Evolutionary conservation across 2,888 invertebrate genomes (phyloP), one percentile per base, ranked within the genome.

Genomic region (Drosophila formosana): DNA sequence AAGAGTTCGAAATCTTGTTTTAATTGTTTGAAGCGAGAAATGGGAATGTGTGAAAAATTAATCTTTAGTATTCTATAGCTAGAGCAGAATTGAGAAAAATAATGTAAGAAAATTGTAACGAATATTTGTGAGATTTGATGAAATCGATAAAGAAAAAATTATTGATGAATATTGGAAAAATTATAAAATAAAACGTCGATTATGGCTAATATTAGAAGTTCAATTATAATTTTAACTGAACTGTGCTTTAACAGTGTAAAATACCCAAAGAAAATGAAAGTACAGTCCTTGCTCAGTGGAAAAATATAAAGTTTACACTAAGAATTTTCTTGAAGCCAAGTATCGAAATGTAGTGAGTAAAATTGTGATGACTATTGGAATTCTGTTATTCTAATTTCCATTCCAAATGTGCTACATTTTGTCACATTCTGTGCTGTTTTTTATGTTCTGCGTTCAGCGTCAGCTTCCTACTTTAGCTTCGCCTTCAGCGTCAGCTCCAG

Each of bases 401-500:
- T 28, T 18, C 1, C n/a, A 18, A 55, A 55, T 55, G 39, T 75
- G 39, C 50, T 53, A 66, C 37, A 73, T 67, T 67, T 74, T 74
- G 52, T 23, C 52, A 49, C 49, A 78, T 78, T 67, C 73, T 63
- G 49, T 47, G 9, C 34, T 39, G 46, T 37, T 78, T 72, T 58
- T 53, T 32, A 53, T 55, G 41, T 60, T 4, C 13, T 18, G 18
- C 13, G 39, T 41, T 41, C 39, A 41, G 39, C 11, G 7, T 34
- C 34, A 34, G 34, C 39, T 18, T 41, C 13, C 39, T 18, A 7
- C 39, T 18, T 41, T 18, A 41, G 39, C 18, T 7, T 18, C 39
- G 13, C 5, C 13, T 13, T 39, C 7, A 39, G 37, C 13, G 7
- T 39, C 7, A 39, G 37, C 39, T 41, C 51, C 37, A 7, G 11